A percentile compares a stretch with the other conserved stretches of the same genome.
These are phyloP conservation scores for Orcinus orca DNA, from an alignment of 2,113 vertebrate species.

Conservation along the genomic window DNA sequence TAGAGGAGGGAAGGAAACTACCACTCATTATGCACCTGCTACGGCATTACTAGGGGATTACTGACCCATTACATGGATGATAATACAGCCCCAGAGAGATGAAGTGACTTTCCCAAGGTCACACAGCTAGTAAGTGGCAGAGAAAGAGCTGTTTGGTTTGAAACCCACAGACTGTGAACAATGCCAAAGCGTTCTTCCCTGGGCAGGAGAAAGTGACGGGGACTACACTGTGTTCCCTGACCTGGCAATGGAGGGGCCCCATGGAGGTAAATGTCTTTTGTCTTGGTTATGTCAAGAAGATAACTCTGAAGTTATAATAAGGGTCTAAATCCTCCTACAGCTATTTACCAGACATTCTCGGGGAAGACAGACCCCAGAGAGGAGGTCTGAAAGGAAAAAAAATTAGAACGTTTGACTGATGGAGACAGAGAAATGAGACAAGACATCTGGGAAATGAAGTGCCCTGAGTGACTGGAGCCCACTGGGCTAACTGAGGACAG, in stretches of 20 bases:
- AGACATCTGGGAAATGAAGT: neutral
- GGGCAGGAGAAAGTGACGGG: neutral
- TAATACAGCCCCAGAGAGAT: neutral
- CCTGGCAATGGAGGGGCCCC: neutral
- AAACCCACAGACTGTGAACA: neutral
- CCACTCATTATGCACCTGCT: neutral
- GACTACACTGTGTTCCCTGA: neutral
- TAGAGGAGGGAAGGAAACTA: neutral
- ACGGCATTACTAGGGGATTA: neutral
- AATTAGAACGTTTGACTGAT: neutral
- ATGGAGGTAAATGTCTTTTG: neutral
- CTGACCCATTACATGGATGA: neutral
- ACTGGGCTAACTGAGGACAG: neutral
- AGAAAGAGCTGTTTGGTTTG: neutral
- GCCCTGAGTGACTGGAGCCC: no score
- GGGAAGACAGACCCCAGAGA: neutral
- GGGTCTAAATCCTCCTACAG: neutral
- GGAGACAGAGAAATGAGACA: neutral
- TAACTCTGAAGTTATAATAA: neutral
- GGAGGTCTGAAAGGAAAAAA: neutral
- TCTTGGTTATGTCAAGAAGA: neutral
- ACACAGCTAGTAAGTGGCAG: neutral
- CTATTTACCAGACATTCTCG: neutral
- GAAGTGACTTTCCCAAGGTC: neutral
- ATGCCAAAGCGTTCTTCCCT: neutral